phyloP scores from a whole-genome alignment of 2,888 invertebrate species.

The Caenorhabditis sp. region DNA sequence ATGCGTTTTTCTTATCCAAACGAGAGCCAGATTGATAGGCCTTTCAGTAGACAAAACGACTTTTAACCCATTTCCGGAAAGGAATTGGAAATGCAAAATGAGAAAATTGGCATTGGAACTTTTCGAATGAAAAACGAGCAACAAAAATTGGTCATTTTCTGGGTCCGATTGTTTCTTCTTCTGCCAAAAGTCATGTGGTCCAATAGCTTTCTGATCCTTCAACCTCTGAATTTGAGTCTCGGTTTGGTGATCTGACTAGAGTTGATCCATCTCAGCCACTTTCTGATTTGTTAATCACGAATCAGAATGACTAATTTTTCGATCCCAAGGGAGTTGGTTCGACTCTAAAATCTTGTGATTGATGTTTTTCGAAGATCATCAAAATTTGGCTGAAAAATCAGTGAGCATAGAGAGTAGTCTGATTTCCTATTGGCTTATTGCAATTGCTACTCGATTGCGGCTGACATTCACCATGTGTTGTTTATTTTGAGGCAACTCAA shows the following conservation, averaged over 20 bases:
- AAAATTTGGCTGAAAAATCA: not conserved
- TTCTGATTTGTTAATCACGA: constrained; percentile 9
- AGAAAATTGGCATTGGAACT: constrained; percentile 8
- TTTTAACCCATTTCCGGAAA: constrained; percentile 22
- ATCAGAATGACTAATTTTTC: constrained; percentile 8
- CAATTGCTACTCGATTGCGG: no score
- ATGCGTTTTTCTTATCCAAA: constrained; percentile 16
- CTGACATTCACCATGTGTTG: no score
- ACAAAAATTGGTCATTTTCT: not conserved
- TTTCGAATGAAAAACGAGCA: constrained; percentile 14
- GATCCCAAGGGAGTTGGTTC: not conserved
- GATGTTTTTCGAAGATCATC: constrained; percentile 8
- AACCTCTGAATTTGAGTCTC: not conserved
- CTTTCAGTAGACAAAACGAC: constrained; percentile 16
- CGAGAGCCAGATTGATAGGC: constrained; percentile 33
- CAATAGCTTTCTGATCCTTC: not conserved
- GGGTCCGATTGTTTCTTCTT: constrained; percentile 15
- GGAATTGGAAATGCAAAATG: not conserved
- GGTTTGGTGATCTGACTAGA: not conserved
- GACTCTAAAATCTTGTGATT: constrained; percentile 1
- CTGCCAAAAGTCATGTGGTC: not conserved
- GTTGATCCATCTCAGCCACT: not conserved
- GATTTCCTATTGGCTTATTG: not conserved
- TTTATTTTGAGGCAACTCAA: no score
- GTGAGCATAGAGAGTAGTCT: not conserved